Evolutionary conservation across 2,113 vertebrate genomes (phyloP).

Genomic region (Bambusicola thoracicus): DNA sequence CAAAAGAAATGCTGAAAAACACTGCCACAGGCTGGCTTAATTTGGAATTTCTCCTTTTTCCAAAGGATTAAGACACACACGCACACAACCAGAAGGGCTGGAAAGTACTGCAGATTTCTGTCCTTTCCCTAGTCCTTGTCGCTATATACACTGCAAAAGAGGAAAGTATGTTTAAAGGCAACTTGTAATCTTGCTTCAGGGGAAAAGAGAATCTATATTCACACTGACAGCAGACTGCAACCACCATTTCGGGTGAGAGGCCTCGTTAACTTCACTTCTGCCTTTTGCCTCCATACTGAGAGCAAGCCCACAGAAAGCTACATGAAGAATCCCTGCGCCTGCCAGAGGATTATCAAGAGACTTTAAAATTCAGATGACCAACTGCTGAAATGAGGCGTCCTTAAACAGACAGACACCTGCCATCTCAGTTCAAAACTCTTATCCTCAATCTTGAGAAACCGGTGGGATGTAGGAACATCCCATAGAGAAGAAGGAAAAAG

Average conservation of each 20-base stretch:
- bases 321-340: neutral
- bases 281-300: neutral
- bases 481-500: neutral
- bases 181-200: neutral
- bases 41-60: slow-evolving; percentile 44
- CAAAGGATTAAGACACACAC: neutral
- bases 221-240: neutral
- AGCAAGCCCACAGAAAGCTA: neutral
- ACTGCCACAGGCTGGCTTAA: slow-evolving; percentile 66
- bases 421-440: neutral
- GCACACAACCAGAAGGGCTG: neutral
- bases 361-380: rapidly evolving
- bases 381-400: neutral
- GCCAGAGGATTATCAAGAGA: neutral
- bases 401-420: neutral
- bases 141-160: rapidly evolving
- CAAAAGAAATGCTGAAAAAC: slow-evolving; percentile 63
- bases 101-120: neutral
- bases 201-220: rapidly evolving
- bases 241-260: rapidly evolving
- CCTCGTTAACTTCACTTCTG: rapidly evolving
- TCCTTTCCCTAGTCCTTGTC: neutral
- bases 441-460: neutral
- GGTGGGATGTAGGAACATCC: neutral
- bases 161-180: neutral